phyloP scores from a whole-genome alignment of 2,797 vertebrate species.

The Enteromius trimaculatus region DNA sequence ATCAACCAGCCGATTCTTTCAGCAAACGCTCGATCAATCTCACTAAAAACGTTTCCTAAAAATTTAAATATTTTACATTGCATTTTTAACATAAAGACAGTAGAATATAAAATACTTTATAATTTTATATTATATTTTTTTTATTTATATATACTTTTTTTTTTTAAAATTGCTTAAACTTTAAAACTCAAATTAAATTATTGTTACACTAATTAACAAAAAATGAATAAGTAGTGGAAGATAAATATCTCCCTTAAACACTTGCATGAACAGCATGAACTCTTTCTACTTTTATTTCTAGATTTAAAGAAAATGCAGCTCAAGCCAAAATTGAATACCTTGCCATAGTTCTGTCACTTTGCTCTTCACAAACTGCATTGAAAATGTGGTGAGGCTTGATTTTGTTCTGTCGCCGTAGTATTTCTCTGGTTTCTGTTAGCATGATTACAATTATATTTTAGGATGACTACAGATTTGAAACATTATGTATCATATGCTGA shows the following conservation, averaged over 20 bases:
- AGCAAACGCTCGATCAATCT: slow-evolving; percentile 82
- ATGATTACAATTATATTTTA: background rate
- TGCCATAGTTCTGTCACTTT: slow-evolving; percentile 88
- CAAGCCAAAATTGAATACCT: slow-evolving; percentile 72
- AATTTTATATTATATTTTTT: background rate
- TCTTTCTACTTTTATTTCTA: too few species aligned
- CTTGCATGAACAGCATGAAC: too few species aligned
- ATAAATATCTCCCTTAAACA: background rate
- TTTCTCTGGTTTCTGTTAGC: slow-evolving; percentile 86
- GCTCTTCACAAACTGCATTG: slow-evolving; percentile 90
- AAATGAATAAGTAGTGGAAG: background rate
- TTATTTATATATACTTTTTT: background rate
- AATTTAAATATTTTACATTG: background rate
- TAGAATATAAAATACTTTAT: background rate
- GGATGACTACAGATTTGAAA: background rate
- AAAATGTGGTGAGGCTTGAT: slow-evolving; percentile 85
- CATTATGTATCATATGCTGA: background rate
- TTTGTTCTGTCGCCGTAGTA: slow-evolving; percentile 87
- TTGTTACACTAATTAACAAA: background rate
- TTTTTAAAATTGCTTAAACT: background rate
- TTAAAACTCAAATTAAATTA: background rate
- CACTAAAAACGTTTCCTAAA: slow-evolving; percentile 83
- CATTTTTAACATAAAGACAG: background rate
- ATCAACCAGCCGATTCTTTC: slow-evolving; percentile 85
- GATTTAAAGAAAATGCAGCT: background rate